Evolutionary conservation across 2,888 invertebrate species (phyloP).

Genomic region (Ditylenchus weischeri): DNA sequence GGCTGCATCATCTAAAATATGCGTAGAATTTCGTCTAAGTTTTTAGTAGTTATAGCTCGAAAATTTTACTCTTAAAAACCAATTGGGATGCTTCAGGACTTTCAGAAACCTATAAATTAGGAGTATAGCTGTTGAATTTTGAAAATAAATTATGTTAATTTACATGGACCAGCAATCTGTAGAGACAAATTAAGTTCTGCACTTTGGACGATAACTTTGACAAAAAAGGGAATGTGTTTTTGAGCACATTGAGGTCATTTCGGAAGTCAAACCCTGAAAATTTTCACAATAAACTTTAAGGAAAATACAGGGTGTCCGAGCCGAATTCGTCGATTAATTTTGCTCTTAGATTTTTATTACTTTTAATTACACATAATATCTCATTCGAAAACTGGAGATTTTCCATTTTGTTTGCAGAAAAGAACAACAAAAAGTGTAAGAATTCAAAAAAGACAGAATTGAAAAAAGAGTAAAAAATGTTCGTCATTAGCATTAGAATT

Average conservation of each 20-base stretch:
- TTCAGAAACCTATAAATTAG: conserved; percentile 12
- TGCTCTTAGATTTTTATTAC: too few species aligned
- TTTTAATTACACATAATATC: too few species aligned
- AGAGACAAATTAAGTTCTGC: conserved; percentile 19
- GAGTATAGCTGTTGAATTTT: too few species aligned
- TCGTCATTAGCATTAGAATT: too few species aligned
- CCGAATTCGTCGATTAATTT: too few species aligned
- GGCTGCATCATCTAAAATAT: background rate
- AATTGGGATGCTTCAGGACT: conserved; percentile 14
- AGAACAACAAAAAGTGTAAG: too few species aligned
- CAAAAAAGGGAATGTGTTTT: conserved; percentile 23
- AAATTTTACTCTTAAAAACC: conserved; percentile 15
- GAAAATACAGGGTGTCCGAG: too few species aligned
- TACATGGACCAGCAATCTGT: conserved; percentile 14
- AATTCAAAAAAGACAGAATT: too few species aligned
- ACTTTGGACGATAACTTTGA: background rate
- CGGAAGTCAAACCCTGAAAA: conserved; percentile 22
- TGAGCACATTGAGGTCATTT: conserved; percentile 22
- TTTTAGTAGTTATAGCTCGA: background rate
- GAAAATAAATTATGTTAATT: background rate
- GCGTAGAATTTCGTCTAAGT: background rate
- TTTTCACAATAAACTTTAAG: conserved; percentile 12
- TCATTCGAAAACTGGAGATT: too few species aligned
- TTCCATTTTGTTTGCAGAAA: too few species aligned
- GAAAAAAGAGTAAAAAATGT: too few species aligned